Evolutionary conservation across 2,797 vertebrate genomes (phyloP).

Genomic region (Morus bassanus): DNA sequence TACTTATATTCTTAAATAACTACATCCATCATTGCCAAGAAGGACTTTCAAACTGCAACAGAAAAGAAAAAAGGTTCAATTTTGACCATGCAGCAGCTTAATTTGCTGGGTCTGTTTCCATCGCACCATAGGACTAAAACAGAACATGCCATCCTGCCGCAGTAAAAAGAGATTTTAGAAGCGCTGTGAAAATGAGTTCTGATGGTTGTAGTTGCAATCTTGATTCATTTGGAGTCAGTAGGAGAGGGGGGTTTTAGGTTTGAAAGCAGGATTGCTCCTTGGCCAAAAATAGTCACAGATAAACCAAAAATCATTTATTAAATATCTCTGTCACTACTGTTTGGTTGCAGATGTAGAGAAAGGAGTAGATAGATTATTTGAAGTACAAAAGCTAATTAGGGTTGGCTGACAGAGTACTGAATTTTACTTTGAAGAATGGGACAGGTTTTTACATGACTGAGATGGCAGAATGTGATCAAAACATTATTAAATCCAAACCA

Average conservation of each 20-base stretch:
- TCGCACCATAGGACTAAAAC: neutral
- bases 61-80: neutral
- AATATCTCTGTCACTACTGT: neutral
- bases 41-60: neutral
- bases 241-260: neutral
- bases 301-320: neutral
- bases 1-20: neutral
- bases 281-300: neutral
- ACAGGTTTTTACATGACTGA: slow-evolving; percentile 5
- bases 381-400: slow-evolving; percentile 34
- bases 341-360: slow-evolving; percentile 4
- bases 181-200: neutral
- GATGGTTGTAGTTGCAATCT: neutral
- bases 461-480: slow-evolving; percentile 14
- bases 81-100: neutral
- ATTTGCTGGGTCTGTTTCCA: neutral
- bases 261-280: neutral
- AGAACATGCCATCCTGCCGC: neutral
- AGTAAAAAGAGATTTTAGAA: neutral
- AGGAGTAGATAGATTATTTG: slow-evolving; percentile 23
- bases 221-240: neutral
- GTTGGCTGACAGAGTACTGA: slow-evolving; percentile 26
- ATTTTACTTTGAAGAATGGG: slow-evolving; percentile 37
- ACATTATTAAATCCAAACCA: slow-evolving; percentile 2
- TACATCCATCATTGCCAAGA: neutral